Evolutionary conservation across 2,113 vertebrate species (phyloP), one percentile per base, ranked within the genome.

Genomic region (Heterotilapia buettikoferi): DNA sequence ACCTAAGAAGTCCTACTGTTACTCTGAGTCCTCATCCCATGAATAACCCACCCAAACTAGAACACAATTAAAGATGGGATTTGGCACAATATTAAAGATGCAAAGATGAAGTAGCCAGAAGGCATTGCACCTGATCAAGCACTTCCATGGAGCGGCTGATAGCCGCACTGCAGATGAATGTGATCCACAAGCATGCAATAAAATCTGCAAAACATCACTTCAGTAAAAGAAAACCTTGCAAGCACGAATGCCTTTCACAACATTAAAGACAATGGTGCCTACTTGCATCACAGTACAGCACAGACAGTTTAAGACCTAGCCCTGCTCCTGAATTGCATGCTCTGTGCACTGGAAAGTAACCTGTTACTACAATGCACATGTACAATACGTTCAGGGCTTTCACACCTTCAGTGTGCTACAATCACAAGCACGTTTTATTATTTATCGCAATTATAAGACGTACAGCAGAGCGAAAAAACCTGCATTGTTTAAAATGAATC

Each of bases 41-140:
- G 16, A 47, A 83, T 19, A 81, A 61, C 16, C 40, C n/a, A 53
- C 54, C 29, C 43, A 57, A 68, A 47, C 63, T 45, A 3, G 83
- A 47, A 85, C 31, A 38, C 21, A 57, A 84, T 52, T 71, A 45
- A 90, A 88, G 84, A 87, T 68, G 16, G 59, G 84, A 89, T 94
- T 95, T 95, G 95, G 96, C 95, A 95, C 94, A 89, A 88, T 87
- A 90, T 87, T 84, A 79, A 40, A 84, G 71, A 93, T 86, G 71
- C 36, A 26, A 86, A 78, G 31, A 88, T 90, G 43, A 90, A 63
- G 57, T 56, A 86, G 76, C 86, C 84, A 90, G 21, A 85, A 89
- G 82, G 43, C 57, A 76, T 59, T 63, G 56, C 82, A 86, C 84
- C 81, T 40, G n/a, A 71, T 88, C n/a, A 80, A 90, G 78, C 47